These are phyloP conservation scores for Syritta pipiens DNA, from an alignment of 2,888 invertebrate species.

Conservation along the genomic window DNA sequence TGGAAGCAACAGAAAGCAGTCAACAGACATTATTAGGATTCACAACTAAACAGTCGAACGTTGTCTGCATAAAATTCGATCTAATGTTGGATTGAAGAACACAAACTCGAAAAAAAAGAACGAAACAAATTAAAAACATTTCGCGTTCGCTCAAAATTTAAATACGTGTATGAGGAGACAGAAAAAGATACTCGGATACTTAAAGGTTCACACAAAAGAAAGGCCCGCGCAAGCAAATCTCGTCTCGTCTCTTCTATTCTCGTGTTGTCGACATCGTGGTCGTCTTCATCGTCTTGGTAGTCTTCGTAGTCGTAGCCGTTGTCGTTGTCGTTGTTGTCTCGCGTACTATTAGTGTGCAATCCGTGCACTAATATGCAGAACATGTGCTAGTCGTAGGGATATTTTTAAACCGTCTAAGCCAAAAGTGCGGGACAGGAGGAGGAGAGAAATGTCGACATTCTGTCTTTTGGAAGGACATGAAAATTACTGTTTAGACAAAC, in stretches of 20 bases:
- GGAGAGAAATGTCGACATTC: conserved; percentile 64
- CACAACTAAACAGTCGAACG: conserved; percentile 70
- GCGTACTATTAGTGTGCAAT: conserved; percentile 58
- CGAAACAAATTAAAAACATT: conserved; percentile 50
- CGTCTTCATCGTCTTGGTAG: conserved; percentile 16
- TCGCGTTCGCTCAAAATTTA: conserved; percentile 62
- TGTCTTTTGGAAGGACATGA: conserved; percentile 69
- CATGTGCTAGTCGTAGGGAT: conserved; percentile 68
- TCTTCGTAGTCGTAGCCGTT: background rate
- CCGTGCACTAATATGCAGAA: conserved; percentile 68
- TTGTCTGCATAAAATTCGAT: conserved; percentile 71
- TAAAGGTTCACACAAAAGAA: conserved; percentile 49
- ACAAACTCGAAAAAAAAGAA: background rate
- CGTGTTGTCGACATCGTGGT: conserved; percentile 1
- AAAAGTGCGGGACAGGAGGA: too few relatives aligned
- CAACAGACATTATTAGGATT: conserved; percentile 68
- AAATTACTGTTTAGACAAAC: conserved; percentile 69
- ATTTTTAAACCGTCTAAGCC: conserved; percentile 53
- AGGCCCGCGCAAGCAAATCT: conserved; percentile 55
- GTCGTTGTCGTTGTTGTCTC: conserved; percentile 9
- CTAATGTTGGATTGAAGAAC: conserved; percentile 49
- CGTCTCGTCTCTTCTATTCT: conserved; percentile 58
- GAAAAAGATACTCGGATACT: conserved; percentile 18
- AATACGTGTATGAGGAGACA: conserved; percentile 42
- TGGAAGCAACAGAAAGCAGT: conserved; percentile 33